These are phyloP conservation scores for Agrilus biguttatus DNA, from an alignment of 2,888 invertebrate genomes.

Conservation along the genomic window DNA sequence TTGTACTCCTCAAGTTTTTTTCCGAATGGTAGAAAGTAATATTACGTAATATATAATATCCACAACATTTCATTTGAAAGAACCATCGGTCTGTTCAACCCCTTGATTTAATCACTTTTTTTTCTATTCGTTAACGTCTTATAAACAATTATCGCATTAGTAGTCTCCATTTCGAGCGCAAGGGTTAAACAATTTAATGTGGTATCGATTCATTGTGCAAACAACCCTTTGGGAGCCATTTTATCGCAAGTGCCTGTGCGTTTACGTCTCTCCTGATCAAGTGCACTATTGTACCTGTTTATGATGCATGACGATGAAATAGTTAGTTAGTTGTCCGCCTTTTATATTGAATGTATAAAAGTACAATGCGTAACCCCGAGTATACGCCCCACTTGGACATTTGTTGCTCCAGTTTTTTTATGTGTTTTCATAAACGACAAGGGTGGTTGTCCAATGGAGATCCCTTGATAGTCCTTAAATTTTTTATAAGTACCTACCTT, in stretches of 20 bases:
- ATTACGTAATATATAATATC: no score
- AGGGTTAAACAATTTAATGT: constrained; percentile 5
- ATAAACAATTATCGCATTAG: constrained; percentile 6
- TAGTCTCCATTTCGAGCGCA: constrained; percentile 6
- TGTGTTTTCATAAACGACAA: constrained; percentile 5
- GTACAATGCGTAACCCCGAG: constrained; percentile 9
- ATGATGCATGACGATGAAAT: constrained; percentile 13
- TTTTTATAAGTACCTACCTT: no score
- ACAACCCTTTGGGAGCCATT: constrained; percentile 8
- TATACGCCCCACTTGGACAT: constrained; percentile 9
- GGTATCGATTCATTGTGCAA: constrained; percentile 6
- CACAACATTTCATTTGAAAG: not conserved
- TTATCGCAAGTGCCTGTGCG: no score
- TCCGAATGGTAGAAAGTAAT: no score
- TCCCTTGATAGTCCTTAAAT: not conserved
- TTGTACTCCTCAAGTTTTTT: no score
- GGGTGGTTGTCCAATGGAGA: not conserved
- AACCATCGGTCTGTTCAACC: not conserved
- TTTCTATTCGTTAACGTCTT: no score
- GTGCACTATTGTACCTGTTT: constrained; percentile 14
- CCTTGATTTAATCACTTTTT: not conserved
- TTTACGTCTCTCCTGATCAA: constrained; percentile 13
- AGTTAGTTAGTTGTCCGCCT: not conserved
- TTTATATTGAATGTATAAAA: no score
- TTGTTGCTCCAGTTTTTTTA: constrained; percentile 11